Base-by-base conservation (phyloP, 2,113 vertebrate species). In the Dunckerocampus dactyliophorus region DNA sequence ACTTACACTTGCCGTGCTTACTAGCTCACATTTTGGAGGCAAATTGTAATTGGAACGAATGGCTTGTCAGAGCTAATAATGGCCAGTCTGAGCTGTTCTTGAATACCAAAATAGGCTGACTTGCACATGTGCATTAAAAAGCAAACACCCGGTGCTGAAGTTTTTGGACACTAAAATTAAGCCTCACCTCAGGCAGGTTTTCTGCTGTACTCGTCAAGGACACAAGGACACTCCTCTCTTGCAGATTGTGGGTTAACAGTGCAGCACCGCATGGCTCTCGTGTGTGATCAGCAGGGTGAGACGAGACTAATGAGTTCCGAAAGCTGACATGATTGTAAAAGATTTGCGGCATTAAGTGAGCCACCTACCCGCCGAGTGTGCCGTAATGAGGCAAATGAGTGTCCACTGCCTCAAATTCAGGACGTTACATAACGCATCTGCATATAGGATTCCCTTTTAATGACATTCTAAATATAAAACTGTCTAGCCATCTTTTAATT, bases 41-140 rank as follows among this genome's bases (percentile, higher is more conserved):
- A 63, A 75, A 79, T 80, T 85, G 81, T 79, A 88, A 91, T 89
- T 88, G 85, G 72, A 89, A 89, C 79, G 73, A 91, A 91, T 90
- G 83, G 76, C 81, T 88, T 89, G 87, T 87, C 86, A 75, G 74
- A 71, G 50, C 58, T 82, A 82, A 85, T 90, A 87, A 89, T 83
- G 75, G 77, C 12, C 57, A 63, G 61, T 71, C 64, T 83, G 83
- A 86, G 67, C 54, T 9, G 71, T 62, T 59, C 34, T 1, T 43
- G 50, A 63, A 74, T 81, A 69, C 77, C 83, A 65, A 77, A 78
- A 72, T 57, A 68, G 65, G 63, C 60, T 47, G 60, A 80, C 62
- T 49, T 63, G 72, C 83, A 81, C 16, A 24, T 4, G 11, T 62
- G 46, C 62, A 71, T 79, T 80, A 75, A 62, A 43, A 55, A 39